phyloP scores from a whole-genome alignment of 2,113 vertebrate species.

The Ammodytes dubius region DNA sequence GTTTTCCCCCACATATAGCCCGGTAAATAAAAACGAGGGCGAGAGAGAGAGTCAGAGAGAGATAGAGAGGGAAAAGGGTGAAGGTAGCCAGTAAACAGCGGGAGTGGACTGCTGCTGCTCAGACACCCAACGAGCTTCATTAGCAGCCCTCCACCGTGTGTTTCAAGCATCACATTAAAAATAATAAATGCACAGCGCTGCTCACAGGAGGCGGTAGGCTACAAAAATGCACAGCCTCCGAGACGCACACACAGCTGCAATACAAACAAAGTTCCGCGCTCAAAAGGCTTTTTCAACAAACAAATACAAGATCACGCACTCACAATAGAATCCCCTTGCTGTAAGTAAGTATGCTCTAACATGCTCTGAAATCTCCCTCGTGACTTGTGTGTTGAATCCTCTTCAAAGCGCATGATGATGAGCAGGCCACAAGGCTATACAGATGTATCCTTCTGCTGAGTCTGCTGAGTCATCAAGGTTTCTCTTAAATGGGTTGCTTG shows the following conservation, averaged over 20 bases:
- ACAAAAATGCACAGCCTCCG: conserved; percentile 36
- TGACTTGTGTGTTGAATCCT: conserved; percentile 46
- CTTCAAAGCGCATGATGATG: conserved; percentile 36
- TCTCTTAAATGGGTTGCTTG: conserved; percentile 48
- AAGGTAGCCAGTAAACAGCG: conserved; percentile 66
- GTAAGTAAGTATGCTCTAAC: conserved; percentile 50
- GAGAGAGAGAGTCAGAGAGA: neutral
- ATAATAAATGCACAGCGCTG: conserved; percentile 73
- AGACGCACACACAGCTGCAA: conserved; percentile 32
- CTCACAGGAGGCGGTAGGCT: conserved; percentile 61
- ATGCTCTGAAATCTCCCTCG: conserved; percentile 41
- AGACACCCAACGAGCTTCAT: conserved; percentile 76
- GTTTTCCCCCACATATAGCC: conserved; percentile 1
- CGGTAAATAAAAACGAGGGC: neutral
- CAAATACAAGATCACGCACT: conserved; percentile 53
- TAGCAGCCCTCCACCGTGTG: conserved; percentile 73
- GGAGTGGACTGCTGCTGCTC: conserved; percentile 44
- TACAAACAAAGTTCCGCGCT: conserved; percentile 63
- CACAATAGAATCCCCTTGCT: conserved; percentile 54
- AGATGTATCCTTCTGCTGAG: neutral
- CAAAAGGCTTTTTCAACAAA: conserved; percentile 55
- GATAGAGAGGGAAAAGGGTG: conserved; percentile 21
- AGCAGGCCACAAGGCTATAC: conserved; percentile 34
- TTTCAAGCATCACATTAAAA: conserved; percentile 80
- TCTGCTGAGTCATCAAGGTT: conserved; percentile 77